These are phyloP conservation scores for Lochmaea capreae DNA, from an alignment of 2,888 invertebrate species.

Conservation along the genomic window DNA sequence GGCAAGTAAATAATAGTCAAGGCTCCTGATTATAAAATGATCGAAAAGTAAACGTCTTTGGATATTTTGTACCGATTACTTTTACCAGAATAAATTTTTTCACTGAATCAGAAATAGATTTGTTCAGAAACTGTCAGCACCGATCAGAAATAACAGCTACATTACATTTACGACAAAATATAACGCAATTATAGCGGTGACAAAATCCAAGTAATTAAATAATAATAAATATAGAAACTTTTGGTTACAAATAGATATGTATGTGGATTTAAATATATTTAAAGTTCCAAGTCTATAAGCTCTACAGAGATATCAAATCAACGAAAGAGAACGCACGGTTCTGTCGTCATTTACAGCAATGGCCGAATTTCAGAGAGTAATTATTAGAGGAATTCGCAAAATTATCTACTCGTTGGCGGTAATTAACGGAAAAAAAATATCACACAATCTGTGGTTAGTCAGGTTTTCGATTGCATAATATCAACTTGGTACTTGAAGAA, in stretches of 20 bases:
- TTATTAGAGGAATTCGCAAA: neutral
- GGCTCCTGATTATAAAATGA: neutral
- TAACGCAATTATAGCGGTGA: too few relatives aligned
- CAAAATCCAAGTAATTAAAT: too few relatives aligned
- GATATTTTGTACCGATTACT: neutral
- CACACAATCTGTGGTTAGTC: neutral
- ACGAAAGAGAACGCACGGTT: slow-evolving; percentile 14
- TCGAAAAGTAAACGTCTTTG: neutral
- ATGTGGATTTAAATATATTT: neutral
- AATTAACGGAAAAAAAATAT: slow-evolving; percentile 8
- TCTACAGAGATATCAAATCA: neutral
- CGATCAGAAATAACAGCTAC: too few relatives aligned
- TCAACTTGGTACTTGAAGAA: neutral
- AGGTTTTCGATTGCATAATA: slow-evolving; percentile 5
- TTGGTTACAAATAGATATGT: too few relatives aligned
- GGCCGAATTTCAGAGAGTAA: slow-evolving; percentile 13
- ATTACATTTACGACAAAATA: too few relatives aligned
- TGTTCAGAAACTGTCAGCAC: too few relatives aligned
- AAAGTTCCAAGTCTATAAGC: slow-evolving; percentile 6
- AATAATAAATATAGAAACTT: too few relatives aligned
- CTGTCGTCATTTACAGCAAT: slow-evolving; percentile 11
- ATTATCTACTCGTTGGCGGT: slow-evolving; percentile 1
- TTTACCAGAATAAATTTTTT: neutral
- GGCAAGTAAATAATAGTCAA: slow-evolving; percentile 4
- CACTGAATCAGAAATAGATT: too few relatives aligned